Conservation (phyloP, 1,140 invertebrate genomes). For the Musca domestica region DNA sequence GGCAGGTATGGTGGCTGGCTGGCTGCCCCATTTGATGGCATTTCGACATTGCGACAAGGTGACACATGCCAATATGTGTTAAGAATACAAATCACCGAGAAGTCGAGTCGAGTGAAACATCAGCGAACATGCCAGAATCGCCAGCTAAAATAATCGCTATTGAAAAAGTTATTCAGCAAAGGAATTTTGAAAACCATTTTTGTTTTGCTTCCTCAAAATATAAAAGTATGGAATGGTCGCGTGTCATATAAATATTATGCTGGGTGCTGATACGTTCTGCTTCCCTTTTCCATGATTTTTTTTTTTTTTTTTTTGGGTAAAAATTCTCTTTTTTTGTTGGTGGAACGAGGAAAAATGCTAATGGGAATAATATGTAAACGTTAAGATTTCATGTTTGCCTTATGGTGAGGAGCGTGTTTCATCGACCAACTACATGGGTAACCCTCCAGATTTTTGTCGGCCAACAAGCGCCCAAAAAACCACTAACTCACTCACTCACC, state of each 20-base stretch:
- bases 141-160: no score
- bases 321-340: no score
- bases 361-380: constrained; percentile 22
- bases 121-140: not conserved
- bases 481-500: not conserved
- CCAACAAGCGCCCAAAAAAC: not conserved
- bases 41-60: constrained; percentile 5
- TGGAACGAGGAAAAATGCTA: constrained; percentile 9
- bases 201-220: not conserved
- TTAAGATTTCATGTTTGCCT: constrained; percentile 14
- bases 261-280: no score
- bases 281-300: no score
- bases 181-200: not conserved
- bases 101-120: constrained; percentile 17
- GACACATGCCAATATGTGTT: constrained; percentile 20
- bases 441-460: not conserved
- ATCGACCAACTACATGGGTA: no score
- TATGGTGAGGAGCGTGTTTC: not conserved
- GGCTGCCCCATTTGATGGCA: no score
- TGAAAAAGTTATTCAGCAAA: no score
- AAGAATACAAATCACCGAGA: constrained; percentile 18
- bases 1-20: no score
- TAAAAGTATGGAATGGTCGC: constrained; percentile 10
- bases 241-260: constrained; percentile 2
- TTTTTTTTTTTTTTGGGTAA: no score